Conservation (phyloP, 1,140 invertebrate species). For the Drosophila nikananu region DNA sequence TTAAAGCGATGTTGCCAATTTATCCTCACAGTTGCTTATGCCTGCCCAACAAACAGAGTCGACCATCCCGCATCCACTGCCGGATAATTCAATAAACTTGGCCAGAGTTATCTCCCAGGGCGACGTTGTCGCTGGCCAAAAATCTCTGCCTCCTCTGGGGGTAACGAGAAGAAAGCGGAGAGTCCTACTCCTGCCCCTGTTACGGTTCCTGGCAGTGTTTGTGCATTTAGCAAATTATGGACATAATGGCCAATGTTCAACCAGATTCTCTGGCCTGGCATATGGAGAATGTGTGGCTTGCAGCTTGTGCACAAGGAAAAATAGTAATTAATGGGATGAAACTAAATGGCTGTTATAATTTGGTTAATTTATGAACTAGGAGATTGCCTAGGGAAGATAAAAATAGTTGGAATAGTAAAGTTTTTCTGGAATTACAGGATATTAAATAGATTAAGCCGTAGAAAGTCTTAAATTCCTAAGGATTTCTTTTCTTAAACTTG, state of each 20-base stretch:
- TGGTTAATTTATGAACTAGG: neutral
- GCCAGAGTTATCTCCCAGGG: constrained; percentile 41
- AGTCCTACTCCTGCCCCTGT: neutral
- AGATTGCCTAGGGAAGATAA: neutral
- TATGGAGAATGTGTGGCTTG: constrained; percentile 40
- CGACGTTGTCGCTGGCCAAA: constrained; percentile 21
- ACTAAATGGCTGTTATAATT: neutral
- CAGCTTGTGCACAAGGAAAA: constrained; percentile 19
- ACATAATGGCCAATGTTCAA: constrained; percentile 43
- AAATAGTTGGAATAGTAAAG: neutral
- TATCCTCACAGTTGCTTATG: constrained; percentile 18
- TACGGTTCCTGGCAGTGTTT: constrained; percentile 6
- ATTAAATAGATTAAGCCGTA: too few species aligned
- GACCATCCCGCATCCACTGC: constrained; percentile 4
- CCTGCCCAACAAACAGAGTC: constrained; percentile 13
- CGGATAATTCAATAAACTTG: constrained; percentile 74
- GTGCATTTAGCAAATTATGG: constrained; percentile 70
- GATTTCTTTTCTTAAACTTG: too few species aligned
- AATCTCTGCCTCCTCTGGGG: constrained; percentile 17
- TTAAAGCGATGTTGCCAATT: constrained; percentile 75
- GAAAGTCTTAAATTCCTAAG: too few species aligned
- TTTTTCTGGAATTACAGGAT: neutral
- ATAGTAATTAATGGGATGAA: neutral
- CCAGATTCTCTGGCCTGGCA: constrained; percentile 20
- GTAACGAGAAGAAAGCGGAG: neutral